Evolutionary conservation across 35 echinoderm and acorn worm genomes (phyloP), one percentile per base, ranked within the genome.

Genomic region (Amphiura filiformis): DNA sequence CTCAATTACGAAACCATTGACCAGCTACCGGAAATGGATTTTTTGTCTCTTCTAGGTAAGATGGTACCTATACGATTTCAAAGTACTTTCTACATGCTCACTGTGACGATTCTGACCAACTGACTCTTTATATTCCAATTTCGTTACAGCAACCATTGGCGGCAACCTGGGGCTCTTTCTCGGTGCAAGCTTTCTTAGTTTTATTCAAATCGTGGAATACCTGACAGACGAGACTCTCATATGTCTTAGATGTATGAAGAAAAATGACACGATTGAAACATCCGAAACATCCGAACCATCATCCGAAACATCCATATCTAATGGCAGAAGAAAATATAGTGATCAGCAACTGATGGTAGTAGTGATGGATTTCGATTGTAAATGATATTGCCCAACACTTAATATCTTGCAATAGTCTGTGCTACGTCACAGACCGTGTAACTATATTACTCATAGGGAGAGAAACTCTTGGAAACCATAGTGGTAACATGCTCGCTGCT

Each of bases 1-100:
- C 64, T 98, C 3, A 98, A 98, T 64, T 94, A 83, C 77, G 89
- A 98, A 77, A 84, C 83, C 39, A 89, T 98, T 47, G 83, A 88
- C 26, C 93, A 94, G 35, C 90, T 94, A 33, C 96, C 96, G n/a
- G 96, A 94, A 85, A 92, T 91, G 76, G 92, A 52, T 56, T 7
- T 98, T 36, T 80, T 89, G 0, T 85, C 70, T 33, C 79, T 98
- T 23, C 56, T 98, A 36, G 96, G 96, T 98, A 92, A 52, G 44
- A 52, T 11, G 44, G 44, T 7, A 52, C 7, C 44, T 33, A 36
- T 38, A 7, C 28, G 38, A 32, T 18, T 80, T 3, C 1, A 2
- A 2, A 36, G 78, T 26, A 33, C 4, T 2, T 18, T 32, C 28
- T 35, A 14, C 38, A 33, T 22, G 78, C 78, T 77, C 9, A 28